phyloP scores from a whole-genome alignment of 2,888 invertebrate genomes.

The Phragmatobia fuliginosa region DNA sequence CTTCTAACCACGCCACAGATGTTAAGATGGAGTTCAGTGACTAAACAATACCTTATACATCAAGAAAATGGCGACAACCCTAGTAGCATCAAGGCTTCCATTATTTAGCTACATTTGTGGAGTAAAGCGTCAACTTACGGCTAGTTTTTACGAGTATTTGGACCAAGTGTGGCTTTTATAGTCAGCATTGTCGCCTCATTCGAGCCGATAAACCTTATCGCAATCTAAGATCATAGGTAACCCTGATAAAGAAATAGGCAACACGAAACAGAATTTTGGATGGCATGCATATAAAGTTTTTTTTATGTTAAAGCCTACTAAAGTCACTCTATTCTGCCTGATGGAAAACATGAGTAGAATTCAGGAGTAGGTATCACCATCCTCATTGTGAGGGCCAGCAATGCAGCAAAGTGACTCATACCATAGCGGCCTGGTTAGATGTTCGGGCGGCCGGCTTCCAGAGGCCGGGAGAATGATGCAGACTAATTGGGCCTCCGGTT shows the following conservation, averaged over 20 bases:
- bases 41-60: not conserved
- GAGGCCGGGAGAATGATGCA: too few relatives aligned
- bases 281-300: not conserved
- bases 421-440: too few relatives aligned
- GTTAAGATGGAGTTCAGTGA: not conserved
- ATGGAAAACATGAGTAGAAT: too few relatives aligned
- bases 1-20: not conserved
- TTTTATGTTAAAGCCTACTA: too few relatives aligned
- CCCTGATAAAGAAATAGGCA: not conserved
- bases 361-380: too few relatives aligned
- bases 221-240: constrained; percentile 34
- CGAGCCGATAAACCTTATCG: constrained; percentile 45
- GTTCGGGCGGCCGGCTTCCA: too few relatives aligned
- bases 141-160: constrained; percentile 46
- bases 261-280: not conserved
- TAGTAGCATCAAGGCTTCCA: constrained; percentile 32
- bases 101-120: constrained; percentile 49
- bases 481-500: too few relatives aligned
- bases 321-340: too few relatives aligned
- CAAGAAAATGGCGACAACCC: constrained; percentile 29
- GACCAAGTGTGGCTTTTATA: constrained; percentile 43
- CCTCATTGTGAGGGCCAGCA: too few relatives aligned
- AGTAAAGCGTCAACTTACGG: constrained; percentile 43
- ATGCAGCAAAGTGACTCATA: too few relatives aligned
- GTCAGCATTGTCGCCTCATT: constrained; percentile 47